These are phyloP conservation scores for Thera obeliscata DNA, from an alignment of 2,888 invertebrate genomes.

Conservation along the genomic window DNA sequence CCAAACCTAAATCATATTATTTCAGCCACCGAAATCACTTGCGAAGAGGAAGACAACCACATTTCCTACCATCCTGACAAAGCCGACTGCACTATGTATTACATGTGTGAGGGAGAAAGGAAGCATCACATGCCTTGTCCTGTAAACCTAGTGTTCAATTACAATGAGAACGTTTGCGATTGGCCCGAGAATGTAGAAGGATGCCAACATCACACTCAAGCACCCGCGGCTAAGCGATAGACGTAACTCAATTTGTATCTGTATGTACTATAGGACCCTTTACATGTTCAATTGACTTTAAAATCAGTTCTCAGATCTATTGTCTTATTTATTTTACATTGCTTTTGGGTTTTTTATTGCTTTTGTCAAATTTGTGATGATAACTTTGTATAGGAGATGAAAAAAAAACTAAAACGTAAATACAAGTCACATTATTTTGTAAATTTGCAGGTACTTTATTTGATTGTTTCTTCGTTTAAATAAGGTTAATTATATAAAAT, in stretches of 20 bases:
- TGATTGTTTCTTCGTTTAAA: background rate
- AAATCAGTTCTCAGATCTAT: background rate
- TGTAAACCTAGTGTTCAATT: constrained; percentile 95
- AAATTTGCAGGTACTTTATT: background rate
- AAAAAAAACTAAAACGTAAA: background rate
- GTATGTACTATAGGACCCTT: constrained; percentile 12
- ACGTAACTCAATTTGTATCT: constrained; percentile 23
- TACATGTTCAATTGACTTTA: background rate
- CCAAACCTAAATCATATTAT: constrained; percentile 12
- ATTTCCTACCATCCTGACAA: constrained; percentile 96
- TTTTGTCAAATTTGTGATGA: background rate
- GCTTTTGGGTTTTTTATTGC: background rate
- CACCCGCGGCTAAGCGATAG: constrained; percentile 77
- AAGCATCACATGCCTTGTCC: constrained; percentile 99
- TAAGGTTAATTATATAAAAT: constrained; percentile 21
- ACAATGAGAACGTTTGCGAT: constrained; percentile 96
- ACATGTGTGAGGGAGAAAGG: constrained; percentile 97
- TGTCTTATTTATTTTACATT: background rate
- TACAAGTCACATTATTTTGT: background rate
- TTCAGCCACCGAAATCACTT: constrained; percentile 93
- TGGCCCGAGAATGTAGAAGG: constrained; percentile 98
- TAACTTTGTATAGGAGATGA: background rate
- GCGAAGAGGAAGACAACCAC: constrained; percentile 97
- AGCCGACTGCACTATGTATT: constrained; percentile 96
- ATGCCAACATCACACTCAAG: constrained; percentile 85